These are phyloP conservation scores for Eubasilissa regina DNA, from an alignment of 1,140 invertebrate genomes.

Conservation along the genomic window DNA sequence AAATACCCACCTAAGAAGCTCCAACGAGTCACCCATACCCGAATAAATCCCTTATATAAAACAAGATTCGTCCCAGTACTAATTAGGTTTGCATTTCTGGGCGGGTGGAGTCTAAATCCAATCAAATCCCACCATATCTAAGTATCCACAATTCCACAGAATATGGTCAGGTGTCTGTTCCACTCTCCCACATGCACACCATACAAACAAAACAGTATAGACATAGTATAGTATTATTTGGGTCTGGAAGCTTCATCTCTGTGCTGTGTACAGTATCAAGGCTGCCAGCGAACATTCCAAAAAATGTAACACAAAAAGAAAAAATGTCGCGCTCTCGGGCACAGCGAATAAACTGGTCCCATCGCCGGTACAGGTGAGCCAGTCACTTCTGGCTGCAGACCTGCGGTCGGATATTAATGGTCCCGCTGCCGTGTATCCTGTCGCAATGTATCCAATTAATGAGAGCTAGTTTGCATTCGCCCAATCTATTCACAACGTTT, in stretches of 20 bases:
- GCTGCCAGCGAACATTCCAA: background rate
- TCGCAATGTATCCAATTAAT: background rate
- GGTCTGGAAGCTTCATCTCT: background rate
- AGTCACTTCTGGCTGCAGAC: background rate
- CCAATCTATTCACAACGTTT: too few species aligned
- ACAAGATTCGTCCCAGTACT: too few species aligned
- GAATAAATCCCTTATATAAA: too few species aligned
- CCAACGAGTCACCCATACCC: too few species aligned
- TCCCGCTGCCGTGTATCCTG: background rate
- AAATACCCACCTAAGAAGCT: too few species aligned
- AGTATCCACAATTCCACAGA: too few species aligned
- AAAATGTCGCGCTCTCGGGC: conserved; percentile 8
- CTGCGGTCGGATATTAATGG: background rate
- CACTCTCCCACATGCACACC: too few species aligned
- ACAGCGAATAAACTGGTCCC: background rate
- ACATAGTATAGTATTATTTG: background rate
- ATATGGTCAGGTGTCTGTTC: too few species aligned
- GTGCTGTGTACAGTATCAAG: conserved; percentile 1
- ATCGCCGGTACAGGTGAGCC: background rate
- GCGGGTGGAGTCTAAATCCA: too few species aligned
- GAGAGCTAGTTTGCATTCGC: background rate
- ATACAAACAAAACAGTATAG: background rate
- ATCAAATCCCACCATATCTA: too few species aligned
- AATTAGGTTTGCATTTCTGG: too few species aligned
- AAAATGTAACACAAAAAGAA: background rate